These are phyloP conservation scores for Yoshiicerus persimilis DNA, from an alignment of 1,140 invertebrate genomes.

Conservation along the genomic window DNA sequence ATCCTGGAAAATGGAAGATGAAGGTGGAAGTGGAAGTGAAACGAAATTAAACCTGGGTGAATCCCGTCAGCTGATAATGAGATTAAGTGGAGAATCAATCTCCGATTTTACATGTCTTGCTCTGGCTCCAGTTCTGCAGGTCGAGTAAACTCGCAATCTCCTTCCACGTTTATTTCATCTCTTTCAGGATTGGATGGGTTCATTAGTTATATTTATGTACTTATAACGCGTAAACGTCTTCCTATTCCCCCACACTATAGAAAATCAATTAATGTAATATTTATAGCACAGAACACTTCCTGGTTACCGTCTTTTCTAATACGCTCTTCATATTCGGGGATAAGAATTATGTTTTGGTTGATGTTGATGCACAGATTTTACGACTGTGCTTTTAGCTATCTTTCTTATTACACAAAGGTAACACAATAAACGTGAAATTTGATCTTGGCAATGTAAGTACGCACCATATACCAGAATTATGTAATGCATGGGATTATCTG, in stretches of 20 bases:
- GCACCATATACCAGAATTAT: background rate
- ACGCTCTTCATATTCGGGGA: too few species aligned
- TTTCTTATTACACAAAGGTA: background rate
- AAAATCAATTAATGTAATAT: too few species aligned
- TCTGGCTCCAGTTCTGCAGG: background rate
- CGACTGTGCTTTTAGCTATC: background rate
- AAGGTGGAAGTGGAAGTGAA: background rate
- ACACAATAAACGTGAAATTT: background rate
- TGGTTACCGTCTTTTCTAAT: too few species aligned
- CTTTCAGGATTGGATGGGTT: background rate
- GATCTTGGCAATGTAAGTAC: background rate
- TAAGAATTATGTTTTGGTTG: background rate
- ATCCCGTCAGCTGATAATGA: slow-evolving; percentile 30
- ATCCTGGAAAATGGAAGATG: background rate
- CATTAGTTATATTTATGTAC: background rate
- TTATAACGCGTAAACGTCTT: too few species aligned
- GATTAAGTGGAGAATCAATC: slow-evolving; percentile 29
- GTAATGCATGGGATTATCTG: background rate
- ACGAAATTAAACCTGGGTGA: slow-evolving; percentile 1
- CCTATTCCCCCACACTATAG: too few species aligned
- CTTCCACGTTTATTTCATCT: background rate
- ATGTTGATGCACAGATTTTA: background rate
- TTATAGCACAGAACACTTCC: too few species aligned
- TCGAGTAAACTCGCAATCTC: background rate
- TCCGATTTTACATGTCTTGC: slow-evolving; percentile 13